Evolutionary conservation across 2,888 invertebrate genomes (phyloP).

Genomic region (Lithophane socia): DNA sequence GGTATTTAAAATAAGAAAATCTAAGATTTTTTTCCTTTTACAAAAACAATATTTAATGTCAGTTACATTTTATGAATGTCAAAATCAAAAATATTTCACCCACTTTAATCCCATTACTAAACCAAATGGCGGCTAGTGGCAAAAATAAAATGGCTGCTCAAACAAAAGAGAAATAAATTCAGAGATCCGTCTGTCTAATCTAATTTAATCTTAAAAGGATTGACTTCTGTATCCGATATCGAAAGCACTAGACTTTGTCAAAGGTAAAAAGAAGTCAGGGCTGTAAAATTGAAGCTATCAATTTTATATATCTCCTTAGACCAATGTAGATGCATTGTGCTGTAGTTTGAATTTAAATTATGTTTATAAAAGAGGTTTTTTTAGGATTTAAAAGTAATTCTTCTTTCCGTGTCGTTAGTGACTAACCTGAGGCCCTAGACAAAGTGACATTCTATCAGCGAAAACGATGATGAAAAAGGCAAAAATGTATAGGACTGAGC

Average conservation of each 20-base stretch:
- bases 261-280: constrained; percentile 57
- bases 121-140: neutral
- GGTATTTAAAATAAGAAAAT: too few species aligned
- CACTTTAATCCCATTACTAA: constrained; percentile 1
- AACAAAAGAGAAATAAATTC: constrained; percentile 61
- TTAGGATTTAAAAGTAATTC: neutral
- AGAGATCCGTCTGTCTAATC: constrained; percentile 60
- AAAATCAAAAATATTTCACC: neutral
- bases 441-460: too few species aligned
- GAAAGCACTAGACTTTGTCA: constrained; percentile 57
- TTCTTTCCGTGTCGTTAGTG: too few species aligned
- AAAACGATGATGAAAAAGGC: too few species aligned
- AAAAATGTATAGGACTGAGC: too few species aligned
- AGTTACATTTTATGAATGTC: neutral
- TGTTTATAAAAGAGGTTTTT: neutral
- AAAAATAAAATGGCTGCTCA: constrained; percentile 37
- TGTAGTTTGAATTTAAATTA: constrained; percentile 23
- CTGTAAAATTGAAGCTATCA: constrained; percentile 64
- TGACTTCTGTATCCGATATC: constrained; percentile 67
- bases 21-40: too few species aligned
- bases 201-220: constrained; percentile 70
- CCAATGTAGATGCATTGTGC: constrained; percentile 11
- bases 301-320: constrained; percentile 60
- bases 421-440: too few species aligned
- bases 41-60: neutral